Base-by-base conservation (phyloP, 2,888 invertebrate species). In the Dicycla oo region DNA sequence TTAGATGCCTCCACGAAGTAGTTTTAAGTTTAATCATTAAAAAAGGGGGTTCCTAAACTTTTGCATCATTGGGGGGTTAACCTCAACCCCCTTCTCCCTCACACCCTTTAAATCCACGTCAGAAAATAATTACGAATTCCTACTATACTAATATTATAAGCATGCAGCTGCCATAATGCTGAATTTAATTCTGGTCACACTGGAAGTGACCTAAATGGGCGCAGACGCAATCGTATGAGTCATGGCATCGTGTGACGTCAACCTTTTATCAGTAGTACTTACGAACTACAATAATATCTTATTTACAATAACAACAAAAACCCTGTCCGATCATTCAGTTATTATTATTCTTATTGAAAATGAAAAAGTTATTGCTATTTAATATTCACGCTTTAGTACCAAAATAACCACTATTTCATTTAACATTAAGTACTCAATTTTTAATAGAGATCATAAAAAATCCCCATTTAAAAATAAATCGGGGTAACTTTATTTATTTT, bases 191-290 rank as follows among this genome's bases (percentile, higher is more conserved):
- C n/a, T n/a, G n/a, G n/a, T n/a, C n/a, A n/a, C n/a, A n/a, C n/a
- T n/a, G n/a, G n/a, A n/a, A n/a, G 18, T 40, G 45, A 40, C 8
- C 38, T 47, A 30, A 65, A 65, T 40, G 30, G 38, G 47, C 47
- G 66, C 54, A 30, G 15, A 8, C 73, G 60, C 73, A 73, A 26
- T 23, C 38, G n/a, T n/a, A n/a, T n/a, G n/a, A n/a, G n/a, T n/a
- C n/a, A n/a, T n/a, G n/a, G n/a, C n/a, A n/a, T n/a, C n/a, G 30
- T n/a, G 30, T 75, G 72, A 47, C 72, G 72, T 30, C 75, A 47
- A 3, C 13, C 38, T 23, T 23, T 40, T 72, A 72, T 75, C 75
- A 45, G 10, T 8, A 54, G 7, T 7, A 45, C 26, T 45, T 43
- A 38, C 20, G 5, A 47, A 15, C 15, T 15, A 49, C 30, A 30